Percentiles rank a stretch among this genome's conserved stretches.
phyloP scores from a whole-genome alignment of 2,888 invertebrate genomes.

The Latheticus oryzae region DNA sequence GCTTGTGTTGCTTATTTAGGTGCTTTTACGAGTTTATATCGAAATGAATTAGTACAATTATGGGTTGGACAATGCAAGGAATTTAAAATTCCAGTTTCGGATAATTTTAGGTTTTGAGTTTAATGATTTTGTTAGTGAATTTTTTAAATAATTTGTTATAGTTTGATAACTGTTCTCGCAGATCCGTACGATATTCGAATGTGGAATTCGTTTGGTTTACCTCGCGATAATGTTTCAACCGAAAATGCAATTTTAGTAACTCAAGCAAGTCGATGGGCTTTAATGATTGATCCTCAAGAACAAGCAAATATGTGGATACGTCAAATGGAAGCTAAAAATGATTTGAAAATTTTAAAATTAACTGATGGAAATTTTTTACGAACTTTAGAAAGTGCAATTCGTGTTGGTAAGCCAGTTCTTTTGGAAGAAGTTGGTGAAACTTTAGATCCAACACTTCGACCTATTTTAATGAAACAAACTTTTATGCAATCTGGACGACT shows the following conservation, averaged over 20 bases:
- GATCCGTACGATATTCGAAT: conserved; percentile 88
- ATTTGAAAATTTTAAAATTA: conserved; percentile 82
- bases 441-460: conserved; percentile 87
- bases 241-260: conserved; percentile 94
- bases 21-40: conserved; percentile 83
- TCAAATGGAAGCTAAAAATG: conserved; percentile 83
- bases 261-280: conserved; percentile 84
- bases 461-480: conserved; percentile 84
- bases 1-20: conserved; percentile 92
- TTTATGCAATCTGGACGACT: conserved; percentile 82
- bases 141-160: conserved; percentile 62
- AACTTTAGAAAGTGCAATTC: conserved; percentile 82
- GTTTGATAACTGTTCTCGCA: conserved; percentile 78
- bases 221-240: conserved; percentile 87
- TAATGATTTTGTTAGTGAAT: conserved; percentile 35
- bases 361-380: conserved; percentile 82
- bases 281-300: conserved; percentile 96
- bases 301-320: conserved; percentile 95
- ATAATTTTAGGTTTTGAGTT: conserved; percentile 73
- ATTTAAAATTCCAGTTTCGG: conserved; percentile 78
- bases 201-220: conserved; percentile 91
- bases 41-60: conserved; percentile 73
- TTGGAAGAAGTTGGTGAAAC: conserved; percentile 90
- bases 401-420: conserved; percentile 86
- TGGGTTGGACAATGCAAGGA: conserved; percentile 79